Evolutionary conservation across 2,113 vertebrate species (phyloP).

Genomic region (Periophthalmodon schlosseri): DNA sequence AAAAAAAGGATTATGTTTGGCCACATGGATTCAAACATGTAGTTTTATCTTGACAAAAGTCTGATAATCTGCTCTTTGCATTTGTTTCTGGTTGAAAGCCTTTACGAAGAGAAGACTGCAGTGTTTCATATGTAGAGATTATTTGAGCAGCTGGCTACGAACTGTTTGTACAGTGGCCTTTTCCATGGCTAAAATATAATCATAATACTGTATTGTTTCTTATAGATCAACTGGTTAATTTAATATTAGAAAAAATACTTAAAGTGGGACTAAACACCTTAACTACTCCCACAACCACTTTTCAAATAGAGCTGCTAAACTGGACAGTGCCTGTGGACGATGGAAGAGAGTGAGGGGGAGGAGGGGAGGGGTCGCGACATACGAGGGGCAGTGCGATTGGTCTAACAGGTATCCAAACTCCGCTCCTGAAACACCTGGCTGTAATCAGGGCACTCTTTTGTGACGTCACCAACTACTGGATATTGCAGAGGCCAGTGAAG

Average conservation of each 20-base stretch:
- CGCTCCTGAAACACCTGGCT: no score
- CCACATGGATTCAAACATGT: not conserved
- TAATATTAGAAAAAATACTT: not conserved
- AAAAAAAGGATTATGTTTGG: not conserved
- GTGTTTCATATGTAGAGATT: not conserved
- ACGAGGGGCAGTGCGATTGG: no score
- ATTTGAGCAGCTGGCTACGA: not conserved
- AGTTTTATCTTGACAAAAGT: not conserved
- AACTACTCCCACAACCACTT: no score
- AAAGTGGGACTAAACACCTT: no score
- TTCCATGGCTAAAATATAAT: not conserved
- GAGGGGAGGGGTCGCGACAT: no score
- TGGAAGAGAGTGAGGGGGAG: no score
- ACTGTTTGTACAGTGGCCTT: not conserved
- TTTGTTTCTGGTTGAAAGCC: not conserved
- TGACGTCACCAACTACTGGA: no score
- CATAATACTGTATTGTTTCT: not conserved
- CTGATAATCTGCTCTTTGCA: not conserved
- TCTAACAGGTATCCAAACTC: no score
- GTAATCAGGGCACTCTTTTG: no score
- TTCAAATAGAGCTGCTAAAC: no score
- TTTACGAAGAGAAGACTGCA: not conserved
- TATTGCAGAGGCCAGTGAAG: no score
- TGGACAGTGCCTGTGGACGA: no score
- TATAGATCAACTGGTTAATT: not conserved